Evolutionary conservation across 2,797 vertebrate genomes (phyloP).

Genomic region (Centropyge bicolor): DNA sequence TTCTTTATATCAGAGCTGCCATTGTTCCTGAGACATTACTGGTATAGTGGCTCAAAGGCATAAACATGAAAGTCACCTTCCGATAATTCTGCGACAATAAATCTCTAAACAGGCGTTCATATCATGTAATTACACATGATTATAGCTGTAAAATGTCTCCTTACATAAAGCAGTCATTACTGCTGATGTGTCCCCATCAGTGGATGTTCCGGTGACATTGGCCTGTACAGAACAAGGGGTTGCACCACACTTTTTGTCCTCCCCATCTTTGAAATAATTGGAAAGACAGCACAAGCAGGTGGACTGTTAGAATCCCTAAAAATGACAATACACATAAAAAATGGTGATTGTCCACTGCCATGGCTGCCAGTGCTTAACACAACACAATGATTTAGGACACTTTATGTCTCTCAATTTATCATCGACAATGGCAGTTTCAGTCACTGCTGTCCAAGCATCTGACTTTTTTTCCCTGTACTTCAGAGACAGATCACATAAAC

Average conservation of each 20-base stretch:
- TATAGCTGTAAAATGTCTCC: constrained; percentile 3
- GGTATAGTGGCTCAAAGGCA: background rate
- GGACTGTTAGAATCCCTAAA: background rate
- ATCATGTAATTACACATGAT: constrained; percentile 40
- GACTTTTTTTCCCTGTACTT: background rate
- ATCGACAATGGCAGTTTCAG: constrained; percentile 35
- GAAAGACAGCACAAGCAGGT: background rate
- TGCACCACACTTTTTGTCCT: background rate
- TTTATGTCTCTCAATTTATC: constrained; percentile 35
- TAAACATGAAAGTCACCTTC: constrained; percentile 52
- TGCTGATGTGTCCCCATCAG: background rate
- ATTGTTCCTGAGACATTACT: constrained; percentile 14
- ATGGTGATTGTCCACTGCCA: background rate
- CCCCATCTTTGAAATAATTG: background rate
- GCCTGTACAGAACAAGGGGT: background rate
- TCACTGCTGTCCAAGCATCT: background rate
- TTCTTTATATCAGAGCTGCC: constrained; percentile 24
- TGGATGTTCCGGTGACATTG: constrained; percentile 31
- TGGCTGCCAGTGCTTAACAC: background rate
- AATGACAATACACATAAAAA: background rate
- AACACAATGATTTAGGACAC: background rate
- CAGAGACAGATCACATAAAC: background rate
- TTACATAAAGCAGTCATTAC: constrained; percentile 15
- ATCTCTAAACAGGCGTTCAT: constrained; percentile 18
- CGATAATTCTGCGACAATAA: constrained; percentile 14